These are phyloP conservation scores for Nothoprocta pentlandii DNA, from an alignment of 2,113 vertebrate genomes.

Conservation along the genomic window DNA sequence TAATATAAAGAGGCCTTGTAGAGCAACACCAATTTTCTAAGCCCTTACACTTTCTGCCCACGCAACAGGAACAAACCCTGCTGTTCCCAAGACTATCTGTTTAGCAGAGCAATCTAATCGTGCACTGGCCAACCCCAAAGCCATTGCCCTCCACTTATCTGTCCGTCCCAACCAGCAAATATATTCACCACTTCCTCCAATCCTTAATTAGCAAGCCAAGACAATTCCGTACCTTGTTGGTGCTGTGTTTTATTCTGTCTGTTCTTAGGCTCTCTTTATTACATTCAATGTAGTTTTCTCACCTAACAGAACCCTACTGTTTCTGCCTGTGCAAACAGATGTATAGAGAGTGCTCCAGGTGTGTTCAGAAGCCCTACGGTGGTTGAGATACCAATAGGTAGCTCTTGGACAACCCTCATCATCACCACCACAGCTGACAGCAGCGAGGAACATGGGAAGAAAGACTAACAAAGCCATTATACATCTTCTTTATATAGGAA, in stretches of 20 bases:
- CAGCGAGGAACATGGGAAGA: neutral
- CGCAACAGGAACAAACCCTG: neutral
- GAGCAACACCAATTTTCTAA: neutral
- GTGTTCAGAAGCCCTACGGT: neutral
- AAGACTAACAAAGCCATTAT: neutral
- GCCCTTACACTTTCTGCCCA: neutral
- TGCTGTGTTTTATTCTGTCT: neutral
- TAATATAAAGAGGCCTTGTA: neutral
- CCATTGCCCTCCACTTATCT: neutral
- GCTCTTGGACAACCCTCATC: neutral
- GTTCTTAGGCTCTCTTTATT: neutral
- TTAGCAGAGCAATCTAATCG: neutral
- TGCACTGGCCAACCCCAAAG: accelerated
- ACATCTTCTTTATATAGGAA: neutral
- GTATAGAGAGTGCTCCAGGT: neutral
- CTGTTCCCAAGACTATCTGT: neutral
- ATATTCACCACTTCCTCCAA: neutral
- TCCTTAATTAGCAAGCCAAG: neutral
- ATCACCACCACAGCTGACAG: accelerated
- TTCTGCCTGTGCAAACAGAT: neutral
- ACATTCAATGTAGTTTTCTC: neutral
- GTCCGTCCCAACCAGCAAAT: neutral
- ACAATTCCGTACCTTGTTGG: neutral
- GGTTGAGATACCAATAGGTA: neutral
- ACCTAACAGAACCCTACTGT: neutral